Conservation (phyloP, 1,140 invertebrate species). For the Prorops nasuta region DNA sequence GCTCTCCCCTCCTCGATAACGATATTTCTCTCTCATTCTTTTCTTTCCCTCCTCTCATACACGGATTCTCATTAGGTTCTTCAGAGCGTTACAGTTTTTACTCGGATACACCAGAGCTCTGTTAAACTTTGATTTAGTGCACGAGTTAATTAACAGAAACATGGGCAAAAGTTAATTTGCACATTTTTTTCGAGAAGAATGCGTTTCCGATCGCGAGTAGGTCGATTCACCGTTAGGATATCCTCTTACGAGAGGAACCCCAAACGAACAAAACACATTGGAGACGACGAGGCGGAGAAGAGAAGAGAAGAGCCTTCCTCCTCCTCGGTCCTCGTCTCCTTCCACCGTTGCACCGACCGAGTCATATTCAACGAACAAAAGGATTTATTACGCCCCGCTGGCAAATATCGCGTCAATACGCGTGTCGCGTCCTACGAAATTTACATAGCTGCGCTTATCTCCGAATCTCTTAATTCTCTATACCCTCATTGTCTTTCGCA, state of each 20-base stretch:
- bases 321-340: no score
- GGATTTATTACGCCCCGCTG: conserved; percentile 29
- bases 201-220: conserved; percentile 43
- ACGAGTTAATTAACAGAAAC: no score
- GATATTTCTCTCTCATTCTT: no score
- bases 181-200: no score
- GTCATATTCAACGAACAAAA: no score
- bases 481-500: neutral
- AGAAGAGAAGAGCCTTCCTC: no score
- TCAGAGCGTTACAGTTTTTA: no score
- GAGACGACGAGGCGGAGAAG: conserved; percentile 19
- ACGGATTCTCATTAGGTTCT: no score
- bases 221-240: conserved; percentile 45
- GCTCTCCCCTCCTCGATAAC: conserved; percentile 1
- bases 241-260: conserved; percentile 26
- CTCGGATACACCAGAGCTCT: no score
- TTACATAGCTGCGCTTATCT: conserved; percentile 29
- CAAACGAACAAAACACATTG: conserved; percentile 23
- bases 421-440: conserved; percentile 20
- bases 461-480: neutral
- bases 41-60: neutral
- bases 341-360: conserved; percentile 18
- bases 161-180: no score
- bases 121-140: no score
- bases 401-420: conserved; percentile 30